Evolutionary conservation across 1,140 invertebrate genomes (phyloP), one percentile per base, ranked within the genome.

Genomic region (Stenopsyche tienmushanensis): DNA sequence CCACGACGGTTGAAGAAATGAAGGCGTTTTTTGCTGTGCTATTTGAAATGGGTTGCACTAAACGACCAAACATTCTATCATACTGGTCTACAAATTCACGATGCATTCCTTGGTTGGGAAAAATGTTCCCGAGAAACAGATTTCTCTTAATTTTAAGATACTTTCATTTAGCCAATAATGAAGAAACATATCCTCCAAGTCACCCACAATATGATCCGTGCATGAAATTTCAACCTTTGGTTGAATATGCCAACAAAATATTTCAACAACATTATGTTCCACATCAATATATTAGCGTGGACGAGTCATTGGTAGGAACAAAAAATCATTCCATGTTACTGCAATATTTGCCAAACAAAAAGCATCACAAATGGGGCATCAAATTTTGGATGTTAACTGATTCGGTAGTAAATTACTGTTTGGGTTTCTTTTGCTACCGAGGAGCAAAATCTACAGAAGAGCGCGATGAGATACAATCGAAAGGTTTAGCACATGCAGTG

Each of bases 301-400:
- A 72, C 67, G 66, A 73, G 65, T 71, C 64, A 47, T 41, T 71
- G 25, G 64, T 71, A 34, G 71, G 71, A 34, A 71, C 71, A 18
- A 64, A 72, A 47, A 63, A 49, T 52, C 59, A 64, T 23, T 50
- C 66, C 21, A 52, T 45, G 7, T 50, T 73, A 17, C 71, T 49
- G 13, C 72, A 73, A 53, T 74, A 72, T 68, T 44, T 74, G 20
- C 71, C 71, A 39, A 70, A 71, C 59, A 74, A 73, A 65, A 72
- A 72, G 17, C 44, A 47, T 47, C 44, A 47, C 17, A 47, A 47
- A 15, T 47, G 26, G 66, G 72, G 66, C 8, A 71, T 73, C 29
- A 72, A 72, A 69, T 72, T 73, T 66, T 73, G 65, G 65, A 71
- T 73, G 66, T 49, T 72, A 20, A n/a, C n/a, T 63, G 70, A 73